These are phyloP conservation scores for Accipiter virgatus DNA, from an alignment of 2,113 vertebrate species.

Conservation along the genomic window DNA sequence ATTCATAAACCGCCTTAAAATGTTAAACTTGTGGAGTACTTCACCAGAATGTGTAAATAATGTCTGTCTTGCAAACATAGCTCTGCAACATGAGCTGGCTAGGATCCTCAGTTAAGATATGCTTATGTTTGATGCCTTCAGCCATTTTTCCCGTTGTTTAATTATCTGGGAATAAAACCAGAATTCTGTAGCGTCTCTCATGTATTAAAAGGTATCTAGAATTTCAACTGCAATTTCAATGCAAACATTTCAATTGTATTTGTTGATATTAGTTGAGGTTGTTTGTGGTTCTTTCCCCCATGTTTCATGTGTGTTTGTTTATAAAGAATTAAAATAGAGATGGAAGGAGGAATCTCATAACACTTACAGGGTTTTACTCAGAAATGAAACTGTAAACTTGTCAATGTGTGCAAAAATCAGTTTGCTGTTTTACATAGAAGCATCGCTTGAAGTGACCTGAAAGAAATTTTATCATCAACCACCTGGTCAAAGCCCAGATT, in stretches of 20 bases:
- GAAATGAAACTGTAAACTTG: neutral
- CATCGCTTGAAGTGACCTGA: neutral
- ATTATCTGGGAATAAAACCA: neutral
- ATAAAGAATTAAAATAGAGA: neutral
- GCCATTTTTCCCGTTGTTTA: neutral
- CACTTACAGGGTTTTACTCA: neutral
- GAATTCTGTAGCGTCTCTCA: neutral
- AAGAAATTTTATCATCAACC: neutral
- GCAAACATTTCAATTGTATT: neutral
- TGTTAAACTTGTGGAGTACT: neutral
- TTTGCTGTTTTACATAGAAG: neutral
- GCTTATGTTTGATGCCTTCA: neutral
- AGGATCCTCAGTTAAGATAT: neutral
- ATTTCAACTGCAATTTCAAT: neutral
- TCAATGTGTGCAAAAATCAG: neutral
- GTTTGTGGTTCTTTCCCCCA: neutral
- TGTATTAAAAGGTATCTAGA: neutral
- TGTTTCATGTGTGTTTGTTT: neutral
- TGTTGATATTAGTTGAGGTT: neutral
- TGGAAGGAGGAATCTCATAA: neutral
- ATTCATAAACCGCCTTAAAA: neutral
- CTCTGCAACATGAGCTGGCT: neutral
- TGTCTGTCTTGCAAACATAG: neutral
- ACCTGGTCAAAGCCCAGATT: neutral
- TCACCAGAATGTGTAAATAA: conserved; percentile 15